Evolutionary conservation across 1,140 invertebrate genomes (phyloP), one percentile per base, ranked within the genome.

Genomic region (Lerema accius): DNA sequence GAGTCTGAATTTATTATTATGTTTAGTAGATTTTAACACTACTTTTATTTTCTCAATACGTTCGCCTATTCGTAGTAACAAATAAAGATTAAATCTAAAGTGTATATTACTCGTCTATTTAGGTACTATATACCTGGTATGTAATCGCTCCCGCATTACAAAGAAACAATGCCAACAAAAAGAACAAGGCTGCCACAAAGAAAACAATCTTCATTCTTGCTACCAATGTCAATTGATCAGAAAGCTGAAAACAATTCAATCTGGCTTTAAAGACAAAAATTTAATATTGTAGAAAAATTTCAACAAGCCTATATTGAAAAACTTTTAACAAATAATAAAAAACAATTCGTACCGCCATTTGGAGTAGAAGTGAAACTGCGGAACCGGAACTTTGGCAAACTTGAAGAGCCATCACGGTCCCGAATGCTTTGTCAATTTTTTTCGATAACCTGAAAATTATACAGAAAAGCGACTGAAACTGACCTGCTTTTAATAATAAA

Each of bases 121-220:
- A 16, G n/a, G 26, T 15, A 37, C 15, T 19, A 13, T 49, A 28
- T 13, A 7, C 37, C 80, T 87, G 76, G 62, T 85, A 79, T 4
- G 82, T 84, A 15, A 87, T 87, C 71, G 85, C 84, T 11, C 84
- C 82, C 4, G 82, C 76, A 49, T 85, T 87, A 65, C 84, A 87
- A 17, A 87, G 70, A 65, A 78, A 82, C 9, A 84, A 59, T 3
- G 68, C 82, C 40, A 87, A 56, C 26, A 87, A 61, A 28, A 85
- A 84, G 55, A 81, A 82, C 39, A 87, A 58, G 0, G 75, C 78
- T 7, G 55, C 35, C 6, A 80, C 74, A 49, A 87, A 87, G 42
- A 81, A 78, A 26, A 81, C 66, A 32, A 84, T 76, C 71, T 86
- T 86, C 63, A 83, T 62, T n/a, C 59, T 63, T 3, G 74, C 76